Evolutionary conservation across 2,113 vertebrate genomes (phyloP).

Genomic region (Arothron firmamentum): DNA sequence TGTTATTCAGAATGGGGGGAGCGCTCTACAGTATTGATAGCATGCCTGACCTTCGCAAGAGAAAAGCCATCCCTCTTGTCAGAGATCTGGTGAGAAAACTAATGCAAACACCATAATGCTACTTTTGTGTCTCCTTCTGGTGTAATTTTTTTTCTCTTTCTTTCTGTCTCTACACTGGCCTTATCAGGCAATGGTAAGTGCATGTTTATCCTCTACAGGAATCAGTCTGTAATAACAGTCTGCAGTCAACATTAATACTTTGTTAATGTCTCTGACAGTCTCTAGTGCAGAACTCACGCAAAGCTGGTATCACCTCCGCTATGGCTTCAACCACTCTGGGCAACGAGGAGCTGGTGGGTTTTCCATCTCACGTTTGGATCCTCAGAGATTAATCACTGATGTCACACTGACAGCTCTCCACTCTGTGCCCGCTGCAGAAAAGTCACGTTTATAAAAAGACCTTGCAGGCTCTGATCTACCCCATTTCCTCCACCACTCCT

Average conservation of each 20-base stretch:
- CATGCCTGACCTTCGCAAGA: conserved; percentile 97
- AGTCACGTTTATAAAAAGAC: conserved; percentile 99
- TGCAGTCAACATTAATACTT: neutral
- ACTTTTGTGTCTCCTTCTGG: neutral
- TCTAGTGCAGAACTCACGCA: conserved; percentile 90
- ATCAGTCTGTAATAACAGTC: conserved; percentile 5
- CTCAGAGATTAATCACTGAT: neutral
- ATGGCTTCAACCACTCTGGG: conserved; percentile 94
- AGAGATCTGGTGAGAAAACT: conserved; percentile 89
- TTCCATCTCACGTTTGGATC: conserved; percentile 4
- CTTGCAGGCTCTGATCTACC: conserved; percentile 97
- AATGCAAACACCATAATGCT: neutral
- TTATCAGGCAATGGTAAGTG: conserved; percentile 67
- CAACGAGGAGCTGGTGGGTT: conserved; percentile 93
- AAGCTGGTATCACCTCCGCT: conserved; percentile 93
- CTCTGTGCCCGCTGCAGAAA: conserved; percentile 76
- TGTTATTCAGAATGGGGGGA: conserved; percentile 82
- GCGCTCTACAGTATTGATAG: conserved; percentile 98
- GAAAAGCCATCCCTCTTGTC: conserved; percentile 93
- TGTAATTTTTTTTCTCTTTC: conserved; percentile 1
- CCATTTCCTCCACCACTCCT: conserved; percentile 96
- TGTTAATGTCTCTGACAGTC: conserved; percentile 72
- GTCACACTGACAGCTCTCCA: conserved; percentile 10
- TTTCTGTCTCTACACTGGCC: conserved; percentile 10
- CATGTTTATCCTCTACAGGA: neutral